Evolutionary conservation across 1,140 invertebrate species (phyloP).

Genomic region (Galendromus occidentalis): DNA sequence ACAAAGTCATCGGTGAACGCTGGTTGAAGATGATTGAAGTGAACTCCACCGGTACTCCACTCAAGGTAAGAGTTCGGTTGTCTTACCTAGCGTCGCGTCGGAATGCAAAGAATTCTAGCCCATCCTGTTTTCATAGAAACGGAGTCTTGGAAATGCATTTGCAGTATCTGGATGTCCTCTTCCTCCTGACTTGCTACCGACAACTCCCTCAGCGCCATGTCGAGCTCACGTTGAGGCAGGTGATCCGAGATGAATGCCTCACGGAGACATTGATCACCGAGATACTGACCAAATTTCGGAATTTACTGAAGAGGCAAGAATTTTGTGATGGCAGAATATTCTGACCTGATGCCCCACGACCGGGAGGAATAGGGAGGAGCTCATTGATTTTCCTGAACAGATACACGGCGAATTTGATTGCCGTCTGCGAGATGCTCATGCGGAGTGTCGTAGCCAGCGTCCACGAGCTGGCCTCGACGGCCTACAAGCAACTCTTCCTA

Average conservation of each 20-base stretch:
- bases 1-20: neutral
- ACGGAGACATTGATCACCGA: neutral
- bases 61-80: neutral
- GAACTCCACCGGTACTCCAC: neutral
- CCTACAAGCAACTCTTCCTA: neutral
- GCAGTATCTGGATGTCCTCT: neutral
- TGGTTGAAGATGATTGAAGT: slow-evolving; percentile 6
- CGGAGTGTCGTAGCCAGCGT: neutral
- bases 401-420: neutral
- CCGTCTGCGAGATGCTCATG: neutral
- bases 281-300: neutral
- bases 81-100: no score
- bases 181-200: neutral
- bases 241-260: neutral
- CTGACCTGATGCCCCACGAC: no score
- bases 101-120: no score
- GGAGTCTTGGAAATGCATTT: no score
- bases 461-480: neutral
- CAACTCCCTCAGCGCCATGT: neutral
- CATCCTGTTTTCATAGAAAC: no score
- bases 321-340: no score
- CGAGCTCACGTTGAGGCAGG: neutral
- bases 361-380: no score
- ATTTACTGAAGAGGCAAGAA: neutral
- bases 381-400: no score